Evolutionary conservation across 2,797 vertebrate genomes (phyloP).

Genomic region (Trematomus bernacchii): DNA sequence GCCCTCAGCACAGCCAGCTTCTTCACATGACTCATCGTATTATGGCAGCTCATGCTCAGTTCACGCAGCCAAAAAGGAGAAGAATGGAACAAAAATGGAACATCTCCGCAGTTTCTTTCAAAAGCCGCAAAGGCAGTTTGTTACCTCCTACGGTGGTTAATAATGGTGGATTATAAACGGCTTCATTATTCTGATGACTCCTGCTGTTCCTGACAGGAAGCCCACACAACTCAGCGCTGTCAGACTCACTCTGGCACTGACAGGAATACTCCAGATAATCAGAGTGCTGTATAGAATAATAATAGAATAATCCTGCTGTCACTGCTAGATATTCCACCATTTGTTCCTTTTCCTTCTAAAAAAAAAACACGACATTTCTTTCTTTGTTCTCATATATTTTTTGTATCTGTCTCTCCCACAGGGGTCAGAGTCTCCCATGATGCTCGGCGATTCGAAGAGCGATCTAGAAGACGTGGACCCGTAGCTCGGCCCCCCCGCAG

Average conservation of each 20-base stretch:
- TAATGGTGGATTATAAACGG: conserved; percentile 43
- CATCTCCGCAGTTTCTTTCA: conserved; percentile 39
- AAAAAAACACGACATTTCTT: background rate
- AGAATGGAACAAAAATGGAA: conserved; percentile 50
- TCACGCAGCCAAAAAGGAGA: conserved; percentile 26
- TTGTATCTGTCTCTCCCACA: conserved; percentile 59
- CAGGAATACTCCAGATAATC: conserved; percentile 24
- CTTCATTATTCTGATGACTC: conserved; percentile 47
- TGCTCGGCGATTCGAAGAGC: conserved; percentile 96
- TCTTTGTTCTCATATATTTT: background rate
- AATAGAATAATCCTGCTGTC: conserved; percentile 34
- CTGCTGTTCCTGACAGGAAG: conserved; percentile 37
- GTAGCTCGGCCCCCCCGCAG: conserved; percentile 76
- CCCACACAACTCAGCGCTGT: conserved; percentile 42
- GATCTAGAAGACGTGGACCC: conserved; percentile 98
- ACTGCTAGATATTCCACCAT: background rate
- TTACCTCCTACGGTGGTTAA: conserved; percentile 58
- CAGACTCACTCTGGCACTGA: conserved; percentile 28
- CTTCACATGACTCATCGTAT: conserved; percentile 36
- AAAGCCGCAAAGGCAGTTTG: conserved; percentile 49
- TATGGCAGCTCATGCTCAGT: conserved; percentile 16
- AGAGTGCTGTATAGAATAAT: conserved; percentile 14
- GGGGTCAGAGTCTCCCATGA: conserved; percentile 99
- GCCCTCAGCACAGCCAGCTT: conserved; percentile 3
- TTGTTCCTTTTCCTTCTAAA: background rate